Evolutionary conservation across 2,888 invertebrate genomes (phyloP), one percentile per base, ranked within the genome.

Genomic region (Panzeria rudis): DNA sequence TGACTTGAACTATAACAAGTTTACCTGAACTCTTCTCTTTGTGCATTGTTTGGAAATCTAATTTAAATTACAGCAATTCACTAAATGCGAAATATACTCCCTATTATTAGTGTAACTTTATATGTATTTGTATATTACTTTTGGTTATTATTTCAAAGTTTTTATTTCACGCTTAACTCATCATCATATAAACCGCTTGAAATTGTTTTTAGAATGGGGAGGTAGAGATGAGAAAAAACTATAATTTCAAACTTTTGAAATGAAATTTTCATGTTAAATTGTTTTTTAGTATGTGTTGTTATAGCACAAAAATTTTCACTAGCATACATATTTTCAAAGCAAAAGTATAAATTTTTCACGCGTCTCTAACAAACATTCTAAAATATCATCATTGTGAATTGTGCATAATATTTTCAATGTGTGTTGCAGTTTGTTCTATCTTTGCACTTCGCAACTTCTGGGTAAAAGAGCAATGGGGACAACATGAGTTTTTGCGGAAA

Each of bases 191-290:
- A 61, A 35, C 47, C 47, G 35, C 35, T 35, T 20, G 1, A 73
- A 73, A 8, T 23, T 73, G 32, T 69, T 54, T 38, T 56, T 6
- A 13, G n/a, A 15, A 6, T 7, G 15, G 23, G 62, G 15, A 9
- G 25, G n/a, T n/a, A 13, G n/a, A 2, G 9, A 9, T 11, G 17
- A 20, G 5, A 35, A 41, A 7, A 52, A 52, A 68, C 20, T 69
- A 25, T 23, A 23, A 9, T n/a, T 54, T 9, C 9, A 59, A 72
- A 59, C 13, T 72, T 71, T 9, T n/a, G 13, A 35, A 87, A 87
- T 87, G 86, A 87, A 88, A 89, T 87, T 89, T 89, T 56, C 15
- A 47, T 44, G 20, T 62, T 61, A 87, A 88, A 89, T 88, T 83
- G 7, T 87, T 86, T 87, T 87, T 86, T 88, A 3, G 38, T 38